Base-by-base conservation (phyloP, 1,140 invertebrate species). In the Diabrotica undecimpunctata region DNA sequence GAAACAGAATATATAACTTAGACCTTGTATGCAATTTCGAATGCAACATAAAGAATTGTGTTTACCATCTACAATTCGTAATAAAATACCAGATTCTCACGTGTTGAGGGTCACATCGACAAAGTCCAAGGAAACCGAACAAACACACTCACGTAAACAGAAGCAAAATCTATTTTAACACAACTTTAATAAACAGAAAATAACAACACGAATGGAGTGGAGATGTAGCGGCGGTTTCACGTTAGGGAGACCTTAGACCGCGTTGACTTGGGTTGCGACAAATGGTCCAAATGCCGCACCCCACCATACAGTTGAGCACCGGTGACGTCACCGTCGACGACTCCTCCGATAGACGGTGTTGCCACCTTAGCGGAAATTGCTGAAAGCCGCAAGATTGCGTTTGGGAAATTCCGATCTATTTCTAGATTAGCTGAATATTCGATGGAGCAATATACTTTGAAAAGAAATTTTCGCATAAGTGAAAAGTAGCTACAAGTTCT, bases 271-370 rank as follows among this genome's bases (percentile, higher is more conserved):
- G 37, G 36, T 50, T 62, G 37, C 51, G 52, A 14, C 61, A 50
- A 46, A 51, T 67, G 65, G 65, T 61, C 58, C 59, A 59, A 65
- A 57, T 52, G 66, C 69, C 69, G 71, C 72, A 67, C 70, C 74
- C 74, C 72, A 68, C 69, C 69, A 71, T 62, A 59, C 50, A 65
- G 66, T 68, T 76, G 76, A 75, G 75, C 75, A 78, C 76, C 76
- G 75, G 62, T 78, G 75, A 78, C 76, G 76, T 78, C 75, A 78
- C 69, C 70, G 61, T 66, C 69, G 70, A 69, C 69, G 63, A 53
- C 36, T 60, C 46, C 39, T 25, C 14, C 25, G 36, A 13, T 11
- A 5, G 36, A 9, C 58, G 13, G 13, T 50, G 13, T 60, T 60
- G 58, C 58, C 58, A 35, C 5, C 10, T 57, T 10, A n/a, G 36